Percentiles rank a stretch among this genome's conserved stretches.
These are phyloP conservation scores for Musca domestica DNA, from an alignment of 1,140 invertebrate genomes.

Conservation along the genomic window DNA sequence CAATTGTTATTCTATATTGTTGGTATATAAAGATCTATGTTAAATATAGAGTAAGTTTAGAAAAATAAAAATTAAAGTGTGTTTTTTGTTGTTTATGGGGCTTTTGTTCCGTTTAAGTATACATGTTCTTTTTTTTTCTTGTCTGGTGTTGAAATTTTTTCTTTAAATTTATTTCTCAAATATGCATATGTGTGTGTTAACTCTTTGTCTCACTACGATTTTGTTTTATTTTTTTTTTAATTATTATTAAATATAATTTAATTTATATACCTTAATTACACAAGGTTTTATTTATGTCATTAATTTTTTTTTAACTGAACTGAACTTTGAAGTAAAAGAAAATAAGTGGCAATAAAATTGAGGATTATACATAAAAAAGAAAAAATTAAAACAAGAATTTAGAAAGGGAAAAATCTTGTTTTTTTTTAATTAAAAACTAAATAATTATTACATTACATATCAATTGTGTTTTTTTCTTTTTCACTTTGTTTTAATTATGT, in stretches of 20 bases:
- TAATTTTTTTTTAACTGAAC: background rate
- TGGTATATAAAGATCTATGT: no score
- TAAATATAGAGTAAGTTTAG: no score
- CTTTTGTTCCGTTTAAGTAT: background rate
- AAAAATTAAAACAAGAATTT: no score
- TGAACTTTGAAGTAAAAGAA: background rate
- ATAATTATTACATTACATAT: constrained; percentile 11
- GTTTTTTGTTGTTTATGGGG: background rate
- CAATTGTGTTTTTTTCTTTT: constrained; percentile 2
- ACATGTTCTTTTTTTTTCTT: background rate
- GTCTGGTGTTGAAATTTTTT: constrained; percentile 1
- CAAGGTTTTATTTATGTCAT: no score
- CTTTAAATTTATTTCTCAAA: constrained; percentile 10
- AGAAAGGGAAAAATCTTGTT: background rate
- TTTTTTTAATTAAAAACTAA: constrained; percentile 11
- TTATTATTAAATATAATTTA: constrained; percentile 3
- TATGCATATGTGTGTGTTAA: constrained; percentile 29
- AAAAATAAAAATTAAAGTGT: background rate
- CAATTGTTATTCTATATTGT: no score
- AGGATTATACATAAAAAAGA: no score
- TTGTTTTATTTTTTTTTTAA: constrained; percentile 4
- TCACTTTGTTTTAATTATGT: no score
- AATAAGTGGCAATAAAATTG: no score
- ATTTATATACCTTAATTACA: constrained; percentile 5
- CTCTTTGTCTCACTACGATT: constrained; percentile 28